phyloP scores from a whole-genome alignment of 1,140 invertebrate genomes.

The Drosophila ficusphila region DNA sequence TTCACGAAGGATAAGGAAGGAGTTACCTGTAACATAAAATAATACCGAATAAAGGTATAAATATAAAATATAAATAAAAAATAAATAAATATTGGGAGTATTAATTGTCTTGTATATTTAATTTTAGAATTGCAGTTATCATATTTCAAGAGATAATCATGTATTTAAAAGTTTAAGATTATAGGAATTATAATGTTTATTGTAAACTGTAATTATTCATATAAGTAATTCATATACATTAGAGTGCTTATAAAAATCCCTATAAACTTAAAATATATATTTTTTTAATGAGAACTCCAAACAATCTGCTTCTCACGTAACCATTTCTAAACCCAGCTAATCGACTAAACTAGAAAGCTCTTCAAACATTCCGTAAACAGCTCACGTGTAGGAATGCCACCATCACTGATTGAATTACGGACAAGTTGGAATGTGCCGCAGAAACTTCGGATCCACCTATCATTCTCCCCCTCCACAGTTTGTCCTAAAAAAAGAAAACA shows the following conservation, averaged over 20 bases:
- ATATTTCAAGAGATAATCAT: too few relatives aligned
- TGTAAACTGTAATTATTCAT: too few relatives aligned
- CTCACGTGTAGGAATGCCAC: constrained; percentile 68
- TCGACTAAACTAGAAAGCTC: constrained; percentile 35
- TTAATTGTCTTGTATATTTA: too few relatives aligned
- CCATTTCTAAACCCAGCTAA: constrained; percentile 23
- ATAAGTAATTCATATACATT: too few relatives aligned
- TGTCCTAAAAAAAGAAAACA: neutral
- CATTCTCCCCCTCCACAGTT: neutral
- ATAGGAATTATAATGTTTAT: too few relatives aligned
- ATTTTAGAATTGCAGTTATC: too few relatives aligned
- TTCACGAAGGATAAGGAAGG: neutral
- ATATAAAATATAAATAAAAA: neutral
- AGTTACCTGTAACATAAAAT: neutral
- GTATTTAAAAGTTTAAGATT: too few relatives aligned
- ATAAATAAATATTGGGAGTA: too few relatives aligned
- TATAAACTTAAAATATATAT: too few relatives aligned
- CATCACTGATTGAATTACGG: constrained; percentile 77
- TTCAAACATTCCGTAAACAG: constrained; percentile 55
- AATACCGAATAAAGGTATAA: neutral
- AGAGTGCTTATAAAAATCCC: too few relatives aligned
- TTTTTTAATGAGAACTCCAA: neutral
- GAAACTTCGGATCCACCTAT: constrained; percentile 49
- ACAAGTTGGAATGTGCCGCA: constrained; percentile 39
- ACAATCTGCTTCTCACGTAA: neutral